Evolutionary conservation across 2,888 invertebrate species (phyloP).

Genomic region (Pandemis cinnamomeana): DNA sequence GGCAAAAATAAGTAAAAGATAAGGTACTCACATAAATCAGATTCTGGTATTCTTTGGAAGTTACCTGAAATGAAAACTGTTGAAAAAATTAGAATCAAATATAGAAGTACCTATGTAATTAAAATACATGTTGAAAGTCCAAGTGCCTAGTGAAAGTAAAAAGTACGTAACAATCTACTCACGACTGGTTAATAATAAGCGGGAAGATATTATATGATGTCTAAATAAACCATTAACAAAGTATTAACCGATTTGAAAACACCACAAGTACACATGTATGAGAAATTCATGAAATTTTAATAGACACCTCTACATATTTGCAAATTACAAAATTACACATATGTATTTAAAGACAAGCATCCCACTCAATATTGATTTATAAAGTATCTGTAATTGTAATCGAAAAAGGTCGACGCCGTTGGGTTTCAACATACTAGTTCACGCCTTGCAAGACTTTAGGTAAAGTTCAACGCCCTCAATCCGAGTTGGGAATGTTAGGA

Average conservation of each 20-base stretch:
- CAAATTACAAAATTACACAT: background rate
- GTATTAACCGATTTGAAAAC: no score
- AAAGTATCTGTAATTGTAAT: slow-evolving; percentile 1
- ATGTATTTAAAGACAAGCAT: background rate
- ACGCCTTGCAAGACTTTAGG: slow-evolving; percentile 27
- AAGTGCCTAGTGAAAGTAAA: background rate
- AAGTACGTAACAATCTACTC: background rate
- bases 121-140: background rate
- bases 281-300: no score
- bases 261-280: no score
- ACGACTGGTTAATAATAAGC: background rate
- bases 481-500: slow-evolving; percentile 33
- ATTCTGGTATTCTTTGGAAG: slow-evolving; percentile 68
- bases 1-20: slow-evolving; percentile 36
- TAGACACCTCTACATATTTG: background rate
- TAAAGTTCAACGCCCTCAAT: slow-evolving; percentile 38
- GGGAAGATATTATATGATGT: background rate
- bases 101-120: background rate
- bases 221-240: background rate
- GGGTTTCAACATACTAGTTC: background rate
- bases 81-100: slow-evolving; percentile 17
- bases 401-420: background rate
- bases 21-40: slow-evolving; percentile 67
- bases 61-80: slow-evolving; percentile 73
- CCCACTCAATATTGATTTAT: slow-evolving; percentile 12